Evolutionary conservation across 2,797 vertebrate genomes (phyloP), one percentile per base, ranked within the genome.

Genomic region (Spondyliosoma cantharus): DNA sequence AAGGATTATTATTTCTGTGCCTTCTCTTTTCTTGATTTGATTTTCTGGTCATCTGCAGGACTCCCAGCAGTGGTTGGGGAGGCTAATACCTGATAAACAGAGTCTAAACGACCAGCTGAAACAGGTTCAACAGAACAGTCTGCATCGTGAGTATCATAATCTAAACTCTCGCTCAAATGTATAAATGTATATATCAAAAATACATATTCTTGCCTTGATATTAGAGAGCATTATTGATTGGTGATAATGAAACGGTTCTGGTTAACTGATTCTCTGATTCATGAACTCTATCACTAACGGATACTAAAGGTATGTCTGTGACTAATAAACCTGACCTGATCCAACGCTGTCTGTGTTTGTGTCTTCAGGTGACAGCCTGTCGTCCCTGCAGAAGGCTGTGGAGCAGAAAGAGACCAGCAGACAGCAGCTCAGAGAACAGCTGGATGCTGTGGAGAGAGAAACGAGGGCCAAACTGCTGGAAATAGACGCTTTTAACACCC

Each of bases 401-500:
- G 97, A 98, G 91, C 96, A 95, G 81, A 99, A 98, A 92, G 97
- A 98, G 82, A 83, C 91, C 20, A 95, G 95, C 73, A 95, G 97
- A 73, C 96, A 97, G 86, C 96, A 97, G 90, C 96, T 99, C 56
- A 93, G 95, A 85, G 97, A 98, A 3, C 97, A 99, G 86, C 94
- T 99, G 57, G 97, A 98, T 60, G 94, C 96, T 29, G 97, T 99
- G 82, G 97, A 99, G 92, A 96, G 95, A 80, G 98, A 99, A 92
- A 99, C 97, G 0, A 94, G 97, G 71, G 96, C 96, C 37, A 98
- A 98, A 69, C 96, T 99, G 62, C 96, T 98, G 85, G 98, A 99
- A 87, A 99, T 99, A 56, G 98, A 99, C 49, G 95, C 96, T 59
- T 99, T 98, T 93, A 99, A 98, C 92, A 97, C 97, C 53, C 98